Base-by-base conservation (phyloP, 2,113 vertebrate genomes). In the Oxygymnocypris stewartii region DNA sequence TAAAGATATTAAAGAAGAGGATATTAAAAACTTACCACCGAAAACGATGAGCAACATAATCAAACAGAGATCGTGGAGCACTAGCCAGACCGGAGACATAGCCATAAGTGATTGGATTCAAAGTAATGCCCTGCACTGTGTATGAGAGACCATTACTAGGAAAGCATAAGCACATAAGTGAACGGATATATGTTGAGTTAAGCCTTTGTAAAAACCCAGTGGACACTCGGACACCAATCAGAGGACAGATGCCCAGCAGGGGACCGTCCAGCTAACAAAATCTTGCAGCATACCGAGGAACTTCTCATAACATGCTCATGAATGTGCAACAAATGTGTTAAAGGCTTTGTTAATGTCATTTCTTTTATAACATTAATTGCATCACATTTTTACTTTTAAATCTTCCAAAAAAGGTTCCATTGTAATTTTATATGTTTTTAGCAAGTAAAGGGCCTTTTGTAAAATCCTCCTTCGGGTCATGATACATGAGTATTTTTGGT, bases 221-320 rank as follows among this genome's bases (percentile, higher is more conserved):
- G 90, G 63, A 87, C 92, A 92, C 91, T 81, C 86, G 88, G 88
- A 87, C 54, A 92, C 93, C 91, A 94, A 95, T 95, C 92, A 94
- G 93, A 89, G 92, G 92, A 92, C 89, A 85, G 89, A 90, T 89
- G 85, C 88, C 16, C 88, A 88, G 75, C 65, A 69, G 86, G 88
- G 83, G 37, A 79, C 75, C 75, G 37, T 73, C 59, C 75, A 88
- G 37, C 86, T 18, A 35, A 61, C 86, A 77, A 78, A 69, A 76
- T 14, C 65, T 59, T 4, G 3, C 28, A 51, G 69, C 79, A 79
- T 67, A 54, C 57, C 44, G 14, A 78, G 42, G 44, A 63, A 69
- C 2, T 69, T 79, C 23, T 40, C 25, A 54, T 28, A 20, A 79
- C 61, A 84, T 18, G 12, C 20, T 37, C 49, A 82, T 4, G n/a